Conservation (phyloP, 2,113 vertebrate species). For the Apeltes quadracus region DNA sequence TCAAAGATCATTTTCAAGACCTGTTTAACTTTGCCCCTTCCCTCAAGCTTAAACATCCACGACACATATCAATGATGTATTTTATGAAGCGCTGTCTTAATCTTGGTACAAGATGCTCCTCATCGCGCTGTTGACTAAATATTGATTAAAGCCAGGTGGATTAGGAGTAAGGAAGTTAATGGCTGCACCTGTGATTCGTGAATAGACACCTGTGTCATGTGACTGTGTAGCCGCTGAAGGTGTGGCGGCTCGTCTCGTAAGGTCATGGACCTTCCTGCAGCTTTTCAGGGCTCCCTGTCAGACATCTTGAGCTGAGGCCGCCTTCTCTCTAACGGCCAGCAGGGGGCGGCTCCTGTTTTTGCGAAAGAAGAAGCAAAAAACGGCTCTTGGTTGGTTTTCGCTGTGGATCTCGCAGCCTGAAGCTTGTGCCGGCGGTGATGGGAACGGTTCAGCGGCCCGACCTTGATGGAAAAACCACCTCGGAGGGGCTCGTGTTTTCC, state of each 20-base stretch:
- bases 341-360: no score
- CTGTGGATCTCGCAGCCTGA: no score
- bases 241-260: no score
- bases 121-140: slow-evolving; percentile 32
- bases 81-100: neutral
- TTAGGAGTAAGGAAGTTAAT: slow-evolving; percentile 36
- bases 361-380: no score
- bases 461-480: slow-evolving; percentile 61
- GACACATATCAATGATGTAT: neutral
- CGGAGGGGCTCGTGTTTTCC: slow-evolving; percentile 41
- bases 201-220: no score
- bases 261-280: no score
- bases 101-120: slow-evolving; percentile 19
- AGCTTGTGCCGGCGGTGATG: slow-evolving; percentile 29
- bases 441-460: slow-evolving; percentile 20
- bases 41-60: neutral
- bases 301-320: no score
- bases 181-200: no score
- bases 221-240: no score
- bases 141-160: slow-evolving; percentile 35
- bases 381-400: no score
- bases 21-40: slow-evolving; percentile 23
- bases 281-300: no score
- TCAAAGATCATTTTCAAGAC: slow-evolving; percentile 53
- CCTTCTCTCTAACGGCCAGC: neutral